Conservation (phyloP, 1,140 invertebrate species). For the Telenomus remus region DNA sequence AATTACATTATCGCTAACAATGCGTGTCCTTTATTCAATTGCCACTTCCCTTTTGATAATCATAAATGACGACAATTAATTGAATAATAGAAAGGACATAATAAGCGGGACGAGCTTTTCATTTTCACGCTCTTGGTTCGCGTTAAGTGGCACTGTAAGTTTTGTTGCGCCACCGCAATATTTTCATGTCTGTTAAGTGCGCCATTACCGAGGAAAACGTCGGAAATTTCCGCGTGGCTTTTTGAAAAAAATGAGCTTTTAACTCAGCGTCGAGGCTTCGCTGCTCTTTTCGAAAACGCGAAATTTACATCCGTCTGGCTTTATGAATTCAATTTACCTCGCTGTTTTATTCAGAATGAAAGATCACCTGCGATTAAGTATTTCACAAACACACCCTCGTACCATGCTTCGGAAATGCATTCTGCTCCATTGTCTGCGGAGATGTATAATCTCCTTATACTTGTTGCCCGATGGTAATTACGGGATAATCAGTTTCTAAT, state of each 20-base stretch:
- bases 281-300: conserved; percentile 43
- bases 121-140: conserved; percentile 50
- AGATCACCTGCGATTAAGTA: conserved; percentile 4
- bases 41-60: conserved; percentile 56
- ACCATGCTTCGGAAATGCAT: conserved; percentile 9
- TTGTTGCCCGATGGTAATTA: conserved; percentile 18
- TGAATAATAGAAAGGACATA: conserved; percentile 69
- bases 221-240: conserved; percentile 44
- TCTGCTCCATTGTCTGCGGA: conserved; percentile 10
- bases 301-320: conserved; percentile 39
- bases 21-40: conserved; percentile 64
- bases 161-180: conserved; percentile 60
- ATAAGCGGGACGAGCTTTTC: conserved; percentile 62
- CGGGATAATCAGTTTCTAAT: conserved; percentile 11
- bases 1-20: conserved; percentile 63
- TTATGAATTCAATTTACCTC: no score
- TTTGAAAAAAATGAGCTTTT: conserved; percentile 55
- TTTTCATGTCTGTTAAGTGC: conserved; percentile 62
- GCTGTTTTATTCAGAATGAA: conserved; percentile 29
- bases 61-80: conserved; percentile 69
- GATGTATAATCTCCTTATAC: conserved; percentile 17
- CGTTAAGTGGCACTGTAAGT: conserved; percentile 60
- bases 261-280: conserved; percentile 23
- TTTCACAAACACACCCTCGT: conserved; percentile 18
- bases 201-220: conserved; percentile 53